Evolutionary conservation across 2,888 invertebrate genomes (phyloP).

Genomic region (Agelastica alni): DNA sequence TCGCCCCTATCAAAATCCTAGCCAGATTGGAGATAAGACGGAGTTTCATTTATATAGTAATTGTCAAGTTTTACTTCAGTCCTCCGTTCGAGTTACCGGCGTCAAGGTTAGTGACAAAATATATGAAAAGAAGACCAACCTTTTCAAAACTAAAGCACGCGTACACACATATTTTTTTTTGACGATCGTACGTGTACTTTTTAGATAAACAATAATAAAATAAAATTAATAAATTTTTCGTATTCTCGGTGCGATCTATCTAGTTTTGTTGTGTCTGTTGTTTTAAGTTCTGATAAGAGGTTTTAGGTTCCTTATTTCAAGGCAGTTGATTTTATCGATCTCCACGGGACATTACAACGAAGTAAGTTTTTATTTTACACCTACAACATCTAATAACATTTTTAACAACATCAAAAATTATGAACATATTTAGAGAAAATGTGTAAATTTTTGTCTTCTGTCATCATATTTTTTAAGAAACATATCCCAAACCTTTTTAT

Average conservation of each 20-base stretch:
- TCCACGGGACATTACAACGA: not conserved
- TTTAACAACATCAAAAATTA: too few relatives aligned
- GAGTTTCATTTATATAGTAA: constrained; percentile 25
- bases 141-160: constrained; percentile 28
- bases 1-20: constrained; percentile 26
- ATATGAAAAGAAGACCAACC: constrained; percentile 27
- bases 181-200: constrained; percentile 22
- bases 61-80: constrained; percentile 34
- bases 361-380: not conserved
- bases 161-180: constrained; percentile 15
- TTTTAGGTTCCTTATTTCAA: constrained; percentile 1
- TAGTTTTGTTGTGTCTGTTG: constrained; percentile 3
- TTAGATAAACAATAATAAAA: constrained; percentile 18
- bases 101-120: constrained; percentile 36
- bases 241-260: constrained; percentile 1
- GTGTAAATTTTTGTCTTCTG: too few relatives aligned
- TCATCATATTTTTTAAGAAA: too few relatives aligned
- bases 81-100: constrained; percentile 30
- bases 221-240: too few relatives aligned
- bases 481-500: too few relatives aligned
- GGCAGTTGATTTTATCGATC: not conserved
- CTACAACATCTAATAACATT: not conserved
- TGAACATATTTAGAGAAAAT: too few relatives aligned
- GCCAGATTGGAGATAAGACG: constrained; percentile 27
- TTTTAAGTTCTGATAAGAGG: constrained; percentile 4